A percentile compares a stretch with the other conserved stretches of the same genome.
Conservation (phyloP, 2,888 invertebrate species). For the Drosophila yooni region DNA sequence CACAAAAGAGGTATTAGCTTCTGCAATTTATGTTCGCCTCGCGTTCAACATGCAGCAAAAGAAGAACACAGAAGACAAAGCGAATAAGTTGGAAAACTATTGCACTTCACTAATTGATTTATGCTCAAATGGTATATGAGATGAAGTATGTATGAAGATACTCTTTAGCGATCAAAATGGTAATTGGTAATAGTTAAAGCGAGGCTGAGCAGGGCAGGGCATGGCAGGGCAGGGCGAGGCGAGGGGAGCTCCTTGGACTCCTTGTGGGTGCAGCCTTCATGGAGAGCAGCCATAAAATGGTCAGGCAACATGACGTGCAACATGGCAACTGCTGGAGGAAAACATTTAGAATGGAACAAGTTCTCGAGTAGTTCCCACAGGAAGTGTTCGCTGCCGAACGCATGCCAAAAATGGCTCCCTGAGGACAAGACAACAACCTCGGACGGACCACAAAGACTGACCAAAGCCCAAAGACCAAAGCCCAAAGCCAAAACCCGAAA, state of each 20-base stretch:
- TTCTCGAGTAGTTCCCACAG: constrained; percentile 71
- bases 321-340: constrained; percentile 11
- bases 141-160: constrained; percentile 32
- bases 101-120: constrained; percentile 72
- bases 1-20: constrained; percentile 63
- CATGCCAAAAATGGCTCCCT: constrained; percentile 76
- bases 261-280: constrained; percentile 59
- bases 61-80: constrained; percentile 16
- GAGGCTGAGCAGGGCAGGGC: not conserved
- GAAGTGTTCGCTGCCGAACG: constrained; percentile 74
- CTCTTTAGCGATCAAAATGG: constrained; percentile 26
- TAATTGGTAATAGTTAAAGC: constrained; percentile 27
- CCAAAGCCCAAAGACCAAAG: constrained; percentile 22
- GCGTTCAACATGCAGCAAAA: constrained; percentile 48
- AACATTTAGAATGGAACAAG: constrained; percentile 59
- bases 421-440: constrained; percentile 71
- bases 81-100: constrained; percentile 54
- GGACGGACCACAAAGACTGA: constrained; percentile 41
- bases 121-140: constrained; percentile 52
- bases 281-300: constrained; percentile 45
- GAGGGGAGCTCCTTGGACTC: constrained; percentile 7
- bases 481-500: constrained; percentile 43
- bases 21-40: constrained; percentile 62
- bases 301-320: constrained; percentile 51
- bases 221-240: not conserved